A percentile compares a stretch with the other conserved stretches of the same genome.
These are phyloP conservation scores for Cheumatopsyche charites DNA, from an alignment of 1,140 invertebrate genomes.

Conservation along the genomic window DNA sequence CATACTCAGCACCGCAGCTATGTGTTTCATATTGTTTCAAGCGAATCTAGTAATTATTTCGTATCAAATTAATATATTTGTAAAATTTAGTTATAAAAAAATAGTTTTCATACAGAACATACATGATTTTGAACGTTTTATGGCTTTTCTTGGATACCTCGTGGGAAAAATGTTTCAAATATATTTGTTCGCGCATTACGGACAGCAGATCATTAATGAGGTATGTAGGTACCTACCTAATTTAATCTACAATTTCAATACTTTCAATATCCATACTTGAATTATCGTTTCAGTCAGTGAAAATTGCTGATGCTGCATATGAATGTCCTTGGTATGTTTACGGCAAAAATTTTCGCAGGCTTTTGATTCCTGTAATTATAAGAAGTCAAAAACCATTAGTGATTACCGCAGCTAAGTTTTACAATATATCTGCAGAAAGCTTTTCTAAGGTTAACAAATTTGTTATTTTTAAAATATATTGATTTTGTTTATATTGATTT, in stretches of 20 bases:
- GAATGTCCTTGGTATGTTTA: conserved; percentile 16
- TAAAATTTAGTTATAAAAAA: neutral
- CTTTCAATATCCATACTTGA: neutral
- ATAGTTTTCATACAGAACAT: conserved; percentile 9
- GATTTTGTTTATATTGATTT: neutral
- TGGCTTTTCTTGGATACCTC: neutral
- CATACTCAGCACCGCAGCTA: neutral
- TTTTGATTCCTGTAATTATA: neutral
- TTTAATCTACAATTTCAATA: neutral
- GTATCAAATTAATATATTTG: neutral
- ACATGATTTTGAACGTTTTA: conserved; percentile 10
- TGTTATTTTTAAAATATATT: neutral
- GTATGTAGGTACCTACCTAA: neutral
- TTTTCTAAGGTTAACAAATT: conserved; percentile 7
- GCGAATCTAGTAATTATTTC: neutral
- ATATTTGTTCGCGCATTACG: neutral
- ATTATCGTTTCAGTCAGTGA: neutral
- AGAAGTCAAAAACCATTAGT: conserved; percentile 24
- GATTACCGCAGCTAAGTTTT: conserved; percentile 28
- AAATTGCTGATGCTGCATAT: conserved; percentile 11
- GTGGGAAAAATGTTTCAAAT: neutral
- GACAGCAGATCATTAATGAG: conserved; percentile 1
- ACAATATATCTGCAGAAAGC: conserved; percentile 7
- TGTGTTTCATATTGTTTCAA: conserved; percentile 19
- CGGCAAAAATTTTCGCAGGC: conserved; percentile 6